phyloP scores from a whole-genome alignment of 2,888 invertebrate genomes.

The Calameuta pallipes region DNA sequence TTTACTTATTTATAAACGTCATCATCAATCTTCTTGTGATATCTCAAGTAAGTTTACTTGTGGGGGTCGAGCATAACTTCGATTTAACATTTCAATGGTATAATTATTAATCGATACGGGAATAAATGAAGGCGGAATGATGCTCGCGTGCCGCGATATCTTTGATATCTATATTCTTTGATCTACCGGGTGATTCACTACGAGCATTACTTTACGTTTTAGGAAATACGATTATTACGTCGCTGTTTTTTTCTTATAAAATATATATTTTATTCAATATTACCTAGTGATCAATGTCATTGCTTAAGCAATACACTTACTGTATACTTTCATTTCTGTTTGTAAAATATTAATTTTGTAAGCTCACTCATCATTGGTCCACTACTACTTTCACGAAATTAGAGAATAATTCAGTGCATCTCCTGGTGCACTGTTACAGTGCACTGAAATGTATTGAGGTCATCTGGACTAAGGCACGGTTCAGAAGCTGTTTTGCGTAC shows the following conservation, averaged over 20 bases:
- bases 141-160: conserved; percentile 15
- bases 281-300: neutral
- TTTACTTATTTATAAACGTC: neutral
- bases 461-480: conserved; percentile 18
- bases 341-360: neutral
- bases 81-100: conserved; percentile 3
- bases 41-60: neutral
- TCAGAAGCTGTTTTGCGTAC: conserved; percentile 15
- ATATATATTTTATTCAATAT: neutral
- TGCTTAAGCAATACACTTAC: neutral
- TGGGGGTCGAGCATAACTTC: neutral
- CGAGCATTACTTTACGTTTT: neutral
- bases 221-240: neutral
- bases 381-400: neutral
- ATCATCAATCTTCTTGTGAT: neutral
- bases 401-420: conserved; percentile 42
- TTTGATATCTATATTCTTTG: conserved; percentile 14
- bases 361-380: neutral
- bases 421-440: conserved; percentile 69
- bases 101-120: conserved; percentile 20
- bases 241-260: neutral
- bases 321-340: neutral
- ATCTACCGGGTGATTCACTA: neutral
- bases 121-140: conserved; percentile 12
- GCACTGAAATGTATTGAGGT: conserved; percentile 42